A percentile compares a stretch with the other conserved stretches of the same genome.
Conservation (phyloP, 2,113 vertebrate species). For the Muscicapa adusta region DNA sequence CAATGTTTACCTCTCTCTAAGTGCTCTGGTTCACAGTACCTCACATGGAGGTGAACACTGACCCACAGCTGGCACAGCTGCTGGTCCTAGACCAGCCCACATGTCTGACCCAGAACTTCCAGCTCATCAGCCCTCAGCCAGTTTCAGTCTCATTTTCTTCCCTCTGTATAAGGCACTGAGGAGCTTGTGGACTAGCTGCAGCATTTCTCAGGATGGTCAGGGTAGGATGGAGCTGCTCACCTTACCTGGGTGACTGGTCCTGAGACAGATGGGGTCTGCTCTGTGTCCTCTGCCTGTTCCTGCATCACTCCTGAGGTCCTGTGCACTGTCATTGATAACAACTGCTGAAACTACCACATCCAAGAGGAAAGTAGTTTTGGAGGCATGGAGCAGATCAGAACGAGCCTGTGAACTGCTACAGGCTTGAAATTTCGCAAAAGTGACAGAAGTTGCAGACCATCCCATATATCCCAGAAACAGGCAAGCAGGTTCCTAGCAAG, state of each 20-base stretch:
- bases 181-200: neutral
- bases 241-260: neutral
- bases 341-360: neutral
- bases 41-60: neutral
- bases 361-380: neutral
- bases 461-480: neutral
- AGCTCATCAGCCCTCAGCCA: neutral
- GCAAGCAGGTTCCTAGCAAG: neutral
- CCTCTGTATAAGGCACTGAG: neutral
- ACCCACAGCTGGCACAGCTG: slow-evolving; percentile 9
- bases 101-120: neutral
- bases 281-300: neutral
- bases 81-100: neutral
- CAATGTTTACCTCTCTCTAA: neutral
- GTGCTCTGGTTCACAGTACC: neutral
- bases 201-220: neutral
- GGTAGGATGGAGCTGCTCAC: fast-evolving
- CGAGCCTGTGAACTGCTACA: neutral
- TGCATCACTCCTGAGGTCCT: neutral
- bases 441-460: neutral
- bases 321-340: neutral
- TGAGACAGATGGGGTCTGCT: neutral
- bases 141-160: neutral
- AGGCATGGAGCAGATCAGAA: neutral
- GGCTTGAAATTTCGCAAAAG: neutral